Percentiles rank a stretch among this genome's conserved stretches.
phyloP scores from a whole-genome alignment of 2,113 vertebrate species.

The Fregetta grallaria region DNA sequence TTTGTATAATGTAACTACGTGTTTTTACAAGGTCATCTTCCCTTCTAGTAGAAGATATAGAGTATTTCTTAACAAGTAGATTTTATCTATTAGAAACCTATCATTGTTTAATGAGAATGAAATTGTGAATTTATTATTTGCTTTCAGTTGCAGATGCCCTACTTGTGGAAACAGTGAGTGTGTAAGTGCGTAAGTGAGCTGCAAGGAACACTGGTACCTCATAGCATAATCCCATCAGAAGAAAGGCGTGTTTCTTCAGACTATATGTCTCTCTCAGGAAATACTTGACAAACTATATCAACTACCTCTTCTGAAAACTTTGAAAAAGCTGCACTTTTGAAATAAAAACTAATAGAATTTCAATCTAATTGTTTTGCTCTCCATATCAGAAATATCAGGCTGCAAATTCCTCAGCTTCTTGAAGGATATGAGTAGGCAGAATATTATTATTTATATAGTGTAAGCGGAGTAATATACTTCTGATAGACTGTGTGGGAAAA shows the following conservation, averaged over 20 bases:
- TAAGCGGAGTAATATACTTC: not conserved
- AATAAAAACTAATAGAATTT: not conserved
- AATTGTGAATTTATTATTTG: not conserved
- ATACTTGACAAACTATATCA: not conserved
- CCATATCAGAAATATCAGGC: not conserved
- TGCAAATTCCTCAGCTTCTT: not conserved
- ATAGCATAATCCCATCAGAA: not conserved
- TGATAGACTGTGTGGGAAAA: not conserved
- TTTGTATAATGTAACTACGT: not conserved
- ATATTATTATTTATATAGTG: not conserved
- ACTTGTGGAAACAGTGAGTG: not conserved
- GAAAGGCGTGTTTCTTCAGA: not conserved
- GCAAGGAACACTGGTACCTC: not conserved
- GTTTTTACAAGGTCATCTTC: constrained; percentile 47
- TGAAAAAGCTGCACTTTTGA: not conserved
- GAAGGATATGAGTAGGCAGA: not conserved
- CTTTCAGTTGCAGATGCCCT: not conserved
- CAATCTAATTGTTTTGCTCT: not conserved
- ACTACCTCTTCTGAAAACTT: not conserved
- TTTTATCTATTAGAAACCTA: not conserved
- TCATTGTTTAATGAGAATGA: not conserved
- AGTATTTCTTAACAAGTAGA: not conserved
- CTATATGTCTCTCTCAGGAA: not conserved
- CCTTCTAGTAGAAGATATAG: not conserved
- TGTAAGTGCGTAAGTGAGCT: not conserved